Evolutionary conservation across 2,113 vertebrate species (phyloP), one percentile per base, ranked within the genome.

Genomic region (Xiphophorus hellerii): DNA sequence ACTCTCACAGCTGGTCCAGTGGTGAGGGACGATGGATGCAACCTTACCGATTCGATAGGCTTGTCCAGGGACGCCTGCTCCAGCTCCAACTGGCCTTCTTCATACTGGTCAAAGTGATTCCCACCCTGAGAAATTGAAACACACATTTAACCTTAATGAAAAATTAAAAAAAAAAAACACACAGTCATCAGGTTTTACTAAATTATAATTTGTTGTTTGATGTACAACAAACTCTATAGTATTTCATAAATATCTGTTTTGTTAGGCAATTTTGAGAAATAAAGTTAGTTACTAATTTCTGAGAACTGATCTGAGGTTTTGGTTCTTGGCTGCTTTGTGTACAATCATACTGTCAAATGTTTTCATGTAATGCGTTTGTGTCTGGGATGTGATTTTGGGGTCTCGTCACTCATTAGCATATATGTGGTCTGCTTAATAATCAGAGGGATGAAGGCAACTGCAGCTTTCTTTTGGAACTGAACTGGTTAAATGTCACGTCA

Each of bases 81-180:
- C 88, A 99, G 94, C 93, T 99, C 98, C 96, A 99, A 90, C 89
- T 99, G 98, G 92, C 98, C 98, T 85, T 99, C 98, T 92, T 99
- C 98, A 93, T 98, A 99, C 4, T 98, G 97, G 95, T 99, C 98
- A 95, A 99, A 99, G 95, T 99, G 97, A 96, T 99, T 99, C 87
- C 97, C 98, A 95, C 97, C 98, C 98, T 99, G 93, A 20, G 7
- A 35, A 88, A 85, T 9, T 14, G 11, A 66, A 11, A 37, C 72
- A 81, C 89, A 91, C 69, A 76, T 68, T 60, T 51, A 62, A 58
- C 51, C 6, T 58, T n/a, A 58, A 9, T 54, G 3, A 51, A 17
- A n/a, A 37, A n/a, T n/a, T n/a, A 42, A 42, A 42, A 42, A 54
- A 48, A 20, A 14, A 51, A 17, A n/a, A 37, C 1, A 44, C 1